Evolutionary conservation across 2,797 vertebrate genomes (phyloP).

Genomic region (Vipera latastei): DNA sequence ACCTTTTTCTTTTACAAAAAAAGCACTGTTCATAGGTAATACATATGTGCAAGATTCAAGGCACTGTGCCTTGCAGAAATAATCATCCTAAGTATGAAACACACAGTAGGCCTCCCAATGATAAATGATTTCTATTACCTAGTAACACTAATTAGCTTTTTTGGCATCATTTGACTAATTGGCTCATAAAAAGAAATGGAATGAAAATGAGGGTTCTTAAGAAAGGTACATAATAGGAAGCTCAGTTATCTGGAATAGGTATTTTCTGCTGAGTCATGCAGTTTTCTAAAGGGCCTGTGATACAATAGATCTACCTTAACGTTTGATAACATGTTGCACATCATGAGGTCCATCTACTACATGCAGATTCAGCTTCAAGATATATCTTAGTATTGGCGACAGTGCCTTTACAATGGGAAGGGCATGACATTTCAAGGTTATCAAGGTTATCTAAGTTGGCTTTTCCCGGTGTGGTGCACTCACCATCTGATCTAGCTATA

Average conservation of each 20-base stretch:
- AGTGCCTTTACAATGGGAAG: background rate
- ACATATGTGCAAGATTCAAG: background rate
- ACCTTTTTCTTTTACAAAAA: too few species aligned
- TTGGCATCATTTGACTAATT: background rate
- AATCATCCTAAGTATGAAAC: background rate
- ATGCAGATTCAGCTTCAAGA: background rate
- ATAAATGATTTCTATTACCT: background rate
- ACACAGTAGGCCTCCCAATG: background rate
- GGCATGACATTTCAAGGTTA: background rate
- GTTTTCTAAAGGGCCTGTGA: background rate
- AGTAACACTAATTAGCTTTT: background rate
- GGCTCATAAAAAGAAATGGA: background rate
- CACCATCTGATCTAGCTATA: background rate
- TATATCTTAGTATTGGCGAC: background rate
- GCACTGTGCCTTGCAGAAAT: background rate
- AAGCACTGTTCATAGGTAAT: background rate
- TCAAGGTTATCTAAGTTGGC: background rate
- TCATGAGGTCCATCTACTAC: background rate
- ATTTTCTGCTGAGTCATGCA: background rate
- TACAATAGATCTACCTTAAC: background rate
- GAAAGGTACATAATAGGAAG: background rate
- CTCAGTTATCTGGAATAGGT: background rate
- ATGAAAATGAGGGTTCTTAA: background rate
- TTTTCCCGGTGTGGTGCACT: background rate
- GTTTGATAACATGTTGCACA: background rate